phyloP scores from a whole-genome alignment of 2,888 invertebrate genomes.

The Celastrina argiolus region DNA sequence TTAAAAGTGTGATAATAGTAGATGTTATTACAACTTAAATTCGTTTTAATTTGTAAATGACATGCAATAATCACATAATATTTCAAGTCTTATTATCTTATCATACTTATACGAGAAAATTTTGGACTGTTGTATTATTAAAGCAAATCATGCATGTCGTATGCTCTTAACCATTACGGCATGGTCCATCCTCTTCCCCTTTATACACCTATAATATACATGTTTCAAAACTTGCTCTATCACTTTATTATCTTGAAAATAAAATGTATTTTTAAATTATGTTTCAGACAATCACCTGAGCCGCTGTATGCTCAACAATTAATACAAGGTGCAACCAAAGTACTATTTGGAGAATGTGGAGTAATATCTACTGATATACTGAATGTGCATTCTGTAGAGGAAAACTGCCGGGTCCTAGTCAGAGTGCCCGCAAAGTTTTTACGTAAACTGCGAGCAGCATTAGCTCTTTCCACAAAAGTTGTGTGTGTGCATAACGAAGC shows the following conservation, averaged over 20 bases:
- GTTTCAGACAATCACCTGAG: conserved; percentile 29
- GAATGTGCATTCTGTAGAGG: conserved; percentile 30
- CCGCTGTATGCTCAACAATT: conserved; percentile 38
- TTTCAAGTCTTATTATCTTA: background rate
- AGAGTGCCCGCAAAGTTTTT: conserved; percentile 65
- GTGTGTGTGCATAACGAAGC: conserved; percentile 37
- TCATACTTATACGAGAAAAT: background rate
- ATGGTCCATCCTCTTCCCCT: too few relatives aligned
- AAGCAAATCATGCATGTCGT: background rate
- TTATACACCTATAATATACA: too few relatives aligned
- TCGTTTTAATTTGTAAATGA: background rate
- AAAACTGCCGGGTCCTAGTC: conserved; percentile 50
- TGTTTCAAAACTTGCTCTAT: too few relatives aligned
- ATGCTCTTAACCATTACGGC: too few relatives aligned
- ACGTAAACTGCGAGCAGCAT: conserved; percentile 40
- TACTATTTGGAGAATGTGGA: conserved; percentile 44
- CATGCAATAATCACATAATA: background rate
- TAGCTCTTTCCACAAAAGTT: conserved; percentile 35
- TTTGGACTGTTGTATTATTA: background rate
- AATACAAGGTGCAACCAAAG: conserved; percentile 36
- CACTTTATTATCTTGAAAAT: too few relatives aligned
- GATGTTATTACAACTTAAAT: background rate
- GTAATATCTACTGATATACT: conserved; percentile 46
- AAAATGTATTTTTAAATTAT: background rate
- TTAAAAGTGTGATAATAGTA: background rate